Base-by-base conservation (phyloP, 2,113 vertebrate species). In the Piprites chloris region DNA sequence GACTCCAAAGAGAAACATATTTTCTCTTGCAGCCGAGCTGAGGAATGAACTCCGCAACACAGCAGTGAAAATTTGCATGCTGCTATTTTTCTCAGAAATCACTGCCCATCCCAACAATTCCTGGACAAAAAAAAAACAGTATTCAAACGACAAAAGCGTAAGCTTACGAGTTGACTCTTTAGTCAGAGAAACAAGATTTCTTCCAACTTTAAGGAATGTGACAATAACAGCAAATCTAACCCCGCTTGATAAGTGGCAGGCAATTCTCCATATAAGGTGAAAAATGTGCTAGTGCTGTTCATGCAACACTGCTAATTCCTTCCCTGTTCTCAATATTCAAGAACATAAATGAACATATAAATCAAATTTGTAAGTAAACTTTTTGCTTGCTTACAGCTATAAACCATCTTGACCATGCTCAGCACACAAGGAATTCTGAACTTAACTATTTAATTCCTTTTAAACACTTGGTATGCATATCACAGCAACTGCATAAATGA, bases 211-310 rank as follows among this genome's bases (percentile, higher is more conserved):
- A 66, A 96, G 94, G 95, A 98, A 96, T 97, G 97, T 94, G 98
- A 98, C 98, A 98, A 97, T 91, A 97, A 98, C 95, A 98, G 97
- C 93, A 98, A 97, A 98, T 97, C 68, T 84, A 97, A 96, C 83
- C 96, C 56, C 63, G 91, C 93, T 90, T 97, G 95, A 97, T 94
- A 97, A 97, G 96, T 97, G 94, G 97, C 89, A 97, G 95, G 95
- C 95, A 91, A 92, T 81, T 94, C 91, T 97, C 98, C 98, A 98
- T 98, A 98, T 98, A 98, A 98, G 98, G 98, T 97, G 96, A 98
- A 98, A 98, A 98, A 98, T 97, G 95, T 94, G 79, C 97, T 95
- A 87, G 96, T 77, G 89, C 91, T 95, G 71, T 84, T 93, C 93
- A 91, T 59, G 87, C 71, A 63, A 92, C 85, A 63, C 55, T 96